Base-by-base conservation (phyloP, 2,113 vertebrate species). In the Campylomormyrus numenius region DNA sequence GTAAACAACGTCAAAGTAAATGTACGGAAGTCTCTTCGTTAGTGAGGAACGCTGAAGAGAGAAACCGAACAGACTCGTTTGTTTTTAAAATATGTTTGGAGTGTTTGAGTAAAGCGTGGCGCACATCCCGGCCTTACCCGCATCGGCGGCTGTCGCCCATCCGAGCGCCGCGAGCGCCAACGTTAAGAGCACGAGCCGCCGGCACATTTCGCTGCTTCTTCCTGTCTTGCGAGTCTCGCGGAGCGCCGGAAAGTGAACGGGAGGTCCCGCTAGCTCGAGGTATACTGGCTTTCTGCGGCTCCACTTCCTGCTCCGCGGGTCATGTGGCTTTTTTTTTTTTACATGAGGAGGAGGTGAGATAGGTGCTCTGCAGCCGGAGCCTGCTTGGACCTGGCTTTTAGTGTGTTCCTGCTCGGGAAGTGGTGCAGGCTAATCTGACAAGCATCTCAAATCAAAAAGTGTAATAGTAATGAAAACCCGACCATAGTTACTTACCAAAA, bases 231-330 rank as follows among this genome's bases (percentile, higher is more conserved):
- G 39, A 39, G 27, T 50, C 19, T 35, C 89, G 90, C 15, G 50
- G 10, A 77, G 58, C 74, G 58, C 90, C 90, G 91, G 88, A 89
- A 90, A 90, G 9, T 2, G 84, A 89, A 53, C 53, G 11, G 58
- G 58, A 90, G 39, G 85, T 89, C 90, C 87, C 3, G 62, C 48
- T 89, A 87, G 46, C 88, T 85, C 52, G 88, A 15, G 39, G 89
- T 91, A 91, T 87, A 87, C 77, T 24, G 89, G 86, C 39, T 56
- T 90, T 85, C 27, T 90, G 84, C 88, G 70, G 88, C 46, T 90
- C 89, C 91, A 95, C 95, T 96, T 95, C 95, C 95, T 95, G 94
- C 93, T 94, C 92, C 91, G 93, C 92, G 92, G 94, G 94, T 95
- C 95, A 96, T 92, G 95, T 96, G 95, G 92, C 94, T 88, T 77